phyloP scores from a whole-genome alignment of 1,140 invertebrate species.

The Pseudomyrmex pallidus region DNA sequence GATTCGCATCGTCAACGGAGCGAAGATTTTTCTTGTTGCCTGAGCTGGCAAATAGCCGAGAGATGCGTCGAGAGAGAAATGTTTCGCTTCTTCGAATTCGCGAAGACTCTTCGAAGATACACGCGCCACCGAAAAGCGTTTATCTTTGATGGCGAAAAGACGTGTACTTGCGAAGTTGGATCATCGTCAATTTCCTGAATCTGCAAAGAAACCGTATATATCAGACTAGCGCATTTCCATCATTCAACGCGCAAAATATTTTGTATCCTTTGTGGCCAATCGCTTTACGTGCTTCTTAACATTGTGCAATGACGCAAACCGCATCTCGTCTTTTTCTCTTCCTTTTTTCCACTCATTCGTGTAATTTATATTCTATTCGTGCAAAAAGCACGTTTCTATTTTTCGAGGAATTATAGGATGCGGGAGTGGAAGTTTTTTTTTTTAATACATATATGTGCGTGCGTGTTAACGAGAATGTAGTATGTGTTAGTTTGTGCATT shows the following conservation, averaged over 20 bases:
- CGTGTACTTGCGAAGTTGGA: not conserved
- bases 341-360: too few relatives aligned
- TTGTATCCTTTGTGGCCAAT: too few relatives aligned
- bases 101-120: not conserved
- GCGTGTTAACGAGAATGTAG: not conserved
- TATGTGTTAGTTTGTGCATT: not conserved
- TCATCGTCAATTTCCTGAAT: not conserved
- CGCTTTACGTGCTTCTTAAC: not conserved
- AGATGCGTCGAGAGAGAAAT: not conserved
- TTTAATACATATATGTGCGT: not conserved
- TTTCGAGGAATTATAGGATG: not conserved
- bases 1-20: not conserved
- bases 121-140: not conserved
- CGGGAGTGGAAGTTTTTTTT: not conserved
- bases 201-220: not conserved
- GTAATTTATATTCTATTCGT: not conserved
- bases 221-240: not conserved
- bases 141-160: not conserved
- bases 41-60: slow-evolving; percentile 11
- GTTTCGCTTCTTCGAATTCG: not conserved
- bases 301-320: not conserved
- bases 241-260: not conserved
- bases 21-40: slow-evolving; percentile 16
- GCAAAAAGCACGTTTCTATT: slow-evolving; percentile 10
- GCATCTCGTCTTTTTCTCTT: not conserved